Evolutionary conservation across 2,888 invertebrate species (phyloP).

Genomic region (Pterostichus madidus): DNA sequence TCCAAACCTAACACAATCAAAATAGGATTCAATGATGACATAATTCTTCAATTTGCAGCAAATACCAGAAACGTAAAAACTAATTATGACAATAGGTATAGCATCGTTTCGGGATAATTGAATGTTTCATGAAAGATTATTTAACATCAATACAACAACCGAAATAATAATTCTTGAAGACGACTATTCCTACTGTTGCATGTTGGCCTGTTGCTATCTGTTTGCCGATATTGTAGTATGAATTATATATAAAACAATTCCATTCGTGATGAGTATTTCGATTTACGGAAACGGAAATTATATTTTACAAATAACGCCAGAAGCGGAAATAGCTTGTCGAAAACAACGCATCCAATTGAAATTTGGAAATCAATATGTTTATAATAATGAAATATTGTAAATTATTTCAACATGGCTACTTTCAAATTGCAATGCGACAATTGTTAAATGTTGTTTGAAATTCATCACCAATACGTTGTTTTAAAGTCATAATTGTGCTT

Average conservation of each 20-base stretch:
- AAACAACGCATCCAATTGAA: slow-evolving; percentile 28
- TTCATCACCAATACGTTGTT: not conserved
- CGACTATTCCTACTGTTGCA: no score
- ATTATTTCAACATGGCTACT: slow-evolving; percentile 10
- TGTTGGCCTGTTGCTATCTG: no score
- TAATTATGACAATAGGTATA: no score
- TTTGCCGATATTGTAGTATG: not conserved
- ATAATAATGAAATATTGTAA: slow-evolving; percentile 32
- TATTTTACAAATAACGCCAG: slow-evolving; percentile 7
- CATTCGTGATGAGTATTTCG: slow-evolving; percentile 23
- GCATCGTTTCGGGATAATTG: no score
- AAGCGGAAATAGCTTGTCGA: slow-evolving; percentile 44
- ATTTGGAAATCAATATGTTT: slow-evolving; percentile 43
- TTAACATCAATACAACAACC: no score
- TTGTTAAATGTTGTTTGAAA: not conserved
- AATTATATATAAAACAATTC: slow-evolving; percentile 46
- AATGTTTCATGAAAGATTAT: no score
- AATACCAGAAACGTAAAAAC: no score
- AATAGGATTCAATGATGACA: no score
- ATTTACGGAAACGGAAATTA: slow-evolving; percentile 38
- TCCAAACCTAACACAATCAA: no score
- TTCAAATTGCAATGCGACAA: not conserved
- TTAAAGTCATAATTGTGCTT: no score
- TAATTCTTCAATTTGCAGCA: no score
- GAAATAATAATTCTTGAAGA: no score